Conservation (phyloP, 2,113 vertebrate species). For the Gobio gobio region DNA sequence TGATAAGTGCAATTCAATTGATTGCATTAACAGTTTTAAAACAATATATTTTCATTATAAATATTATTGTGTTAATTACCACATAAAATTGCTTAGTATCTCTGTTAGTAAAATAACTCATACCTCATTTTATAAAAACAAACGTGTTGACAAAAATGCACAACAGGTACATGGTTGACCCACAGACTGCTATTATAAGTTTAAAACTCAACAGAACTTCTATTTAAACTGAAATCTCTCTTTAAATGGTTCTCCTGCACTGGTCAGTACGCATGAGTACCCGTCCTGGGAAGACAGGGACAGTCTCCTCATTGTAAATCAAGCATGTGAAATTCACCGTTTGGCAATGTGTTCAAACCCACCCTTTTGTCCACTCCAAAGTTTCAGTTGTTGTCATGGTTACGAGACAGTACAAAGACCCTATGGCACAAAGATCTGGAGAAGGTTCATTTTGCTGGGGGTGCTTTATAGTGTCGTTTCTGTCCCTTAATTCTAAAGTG, state of each 20-base stretch:
- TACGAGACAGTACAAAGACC: background rate
- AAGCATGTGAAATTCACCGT: conserved; percentile 42
- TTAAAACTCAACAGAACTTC: background rate
- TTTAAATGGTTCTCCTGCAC: background rate
- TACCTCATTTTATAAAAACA: no score
- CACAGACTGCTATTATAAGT: background rate
- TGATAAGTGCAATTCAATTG: no score
- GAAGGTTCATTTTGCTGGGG: background rate
- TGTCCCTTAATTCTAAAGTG: background rate
- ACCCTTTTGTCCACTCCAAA: background rate
- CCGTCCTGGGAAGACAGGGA: background rate
- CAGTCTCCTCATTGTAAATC: background rate
- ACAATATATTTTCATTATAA: no score
- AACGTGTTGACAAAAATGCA: background rate
- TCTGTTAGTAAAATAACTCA: background rate
- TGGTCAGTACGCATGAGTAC: background rate
- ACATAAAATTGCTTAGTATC: no score
- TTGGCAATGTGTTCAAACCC: background rate
- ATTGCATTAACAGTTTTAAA: no score
- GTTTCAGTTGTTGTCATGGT: conserved; percentile 31
- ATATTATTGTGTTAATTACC: no score
- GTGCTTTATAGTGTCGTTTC: background rate
- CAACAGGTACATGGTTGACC: background rate
- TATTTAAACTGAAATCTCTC: background rate
- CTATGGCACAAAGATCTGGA: conserved; percentile 13